Evolutionary conservation across 2,113 vertebrate species (phyloP).

Genomic region (Lathamus discolor): DNA sequence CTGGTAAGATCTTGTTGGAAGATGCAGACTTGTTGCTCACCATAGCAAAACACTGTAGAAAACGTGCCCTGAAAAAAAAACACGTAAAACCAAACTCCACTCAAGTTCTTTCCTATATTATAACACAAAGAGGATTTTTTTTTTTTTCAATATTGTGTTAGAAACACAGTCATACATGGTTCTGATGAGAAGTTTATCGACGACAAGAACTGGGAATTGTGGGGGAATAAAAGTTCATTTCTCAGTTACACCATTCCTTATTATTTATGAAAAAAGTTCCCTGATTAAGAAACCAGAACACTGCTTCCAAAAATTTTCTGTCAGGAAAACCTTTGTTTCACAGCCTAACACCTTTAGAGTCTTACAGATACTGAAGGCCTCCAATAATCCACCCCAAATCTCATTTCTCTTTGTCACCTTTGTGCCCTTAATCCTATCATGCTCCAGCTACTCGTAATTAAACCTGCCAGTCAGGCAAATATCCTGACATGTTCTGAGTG

Average conservation of each 20-base stretch:
- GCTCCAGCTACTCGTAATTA: conserved; percentile 40
- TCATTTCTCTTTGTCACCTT: conserved; percentile 28
- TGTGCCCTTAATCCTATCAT: not conserved
- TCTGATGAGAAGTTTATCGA: not conserved
- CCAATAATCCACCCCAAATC: not conserved
- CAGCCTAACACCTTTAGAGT: not conserved
- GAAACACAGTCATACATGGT: not conserved
- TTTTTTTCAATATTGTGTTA: not conserved
- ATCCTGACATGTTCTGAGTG: not conserved
- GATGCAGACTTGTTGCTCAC: not conserved
- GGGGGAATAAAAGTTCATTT: not conserved
- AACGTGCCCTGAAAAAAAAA: not conserved
- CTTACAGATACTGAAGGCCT: not conserved
- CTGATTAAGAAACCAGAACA: not conserved
- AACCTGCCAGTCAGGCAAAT: conserved; percentile 16
- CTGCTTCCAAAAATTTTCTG: not conserved
- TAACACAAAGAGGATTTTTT: not conserved
- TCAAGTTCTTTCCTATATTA: not conserved
- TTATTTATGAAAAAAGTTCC: not conserved
- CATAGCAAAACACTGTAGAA: not conserved
- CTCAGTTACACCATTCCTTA: not conserved
- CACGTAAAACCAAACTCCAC: accelerated
- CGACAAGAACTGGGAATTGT: not conserved
- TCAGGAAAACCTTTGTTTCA: not conserved
- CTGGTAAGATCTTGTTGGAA: not conserved